phyloP scores from a whole-genome alignment of 2,888 invertebrate species.

The Chironomus tentans region DNA sequence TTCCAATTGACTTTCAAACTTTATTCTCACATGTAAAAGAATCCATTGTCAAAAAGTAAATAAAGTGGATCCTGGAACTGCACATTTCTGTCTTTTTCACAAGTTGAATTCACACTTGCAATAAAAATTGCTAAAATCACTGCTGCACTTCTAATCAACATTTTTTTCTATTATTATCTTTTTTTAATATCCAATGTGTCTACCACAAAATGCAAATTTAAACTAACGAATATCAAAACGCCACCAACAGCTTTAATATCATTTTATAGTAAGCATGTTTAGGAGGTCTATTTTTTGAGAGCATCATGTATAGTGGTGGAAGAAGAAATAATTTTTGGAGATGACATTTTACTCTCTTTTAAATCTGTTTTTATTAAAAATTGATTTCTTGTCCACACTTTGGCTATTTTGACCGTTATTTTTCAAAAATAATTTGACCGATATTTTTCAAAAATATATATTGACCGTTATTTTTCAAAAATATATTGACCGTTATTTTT shows the following conservation, averaged over 20 bases:
- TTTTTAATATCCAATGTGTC: neutral
- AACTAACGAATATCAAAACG: constrained; percentile 18
- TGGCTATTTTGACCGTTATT: no score
- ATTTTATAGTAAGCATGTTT: neutral
- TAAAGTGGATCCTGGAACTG: constrained; percentile 10
- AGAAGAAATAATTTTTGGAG: neutral
- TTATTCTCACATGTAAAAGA: constrained; percentile 19
- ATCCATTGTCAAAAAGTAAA: constrained; percentile 3
- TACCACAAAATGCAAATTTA: neutral
- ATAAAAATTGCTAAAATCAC: neutral
- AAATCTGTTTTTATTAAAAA: no score
- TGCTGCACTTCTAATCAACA: neutral
- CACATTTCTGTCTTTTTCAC: constrained; percentile 8
- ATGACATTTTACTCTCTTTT: constrained; percentile 1
- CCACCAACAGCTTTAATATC: constrained; percentile 7
- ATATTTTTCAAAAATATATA: no score
- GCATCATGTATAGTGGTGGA: neutral
- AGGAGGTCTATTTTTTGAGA: neutral
- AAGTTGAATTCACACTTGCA: neutral
- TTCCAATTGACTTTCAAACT: no score
- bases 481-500: no score
- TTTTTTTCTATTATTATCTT: neutral
- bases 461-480: no score
- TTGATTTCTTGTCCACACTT: no score
- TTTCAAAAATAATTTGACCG: no score